Evolutionary conservation across 92 coral and sea anemone species (phyloP), one percentile per base, ranked within the genome.

Genomic region (Epizoanthus stellaris): DNA sequence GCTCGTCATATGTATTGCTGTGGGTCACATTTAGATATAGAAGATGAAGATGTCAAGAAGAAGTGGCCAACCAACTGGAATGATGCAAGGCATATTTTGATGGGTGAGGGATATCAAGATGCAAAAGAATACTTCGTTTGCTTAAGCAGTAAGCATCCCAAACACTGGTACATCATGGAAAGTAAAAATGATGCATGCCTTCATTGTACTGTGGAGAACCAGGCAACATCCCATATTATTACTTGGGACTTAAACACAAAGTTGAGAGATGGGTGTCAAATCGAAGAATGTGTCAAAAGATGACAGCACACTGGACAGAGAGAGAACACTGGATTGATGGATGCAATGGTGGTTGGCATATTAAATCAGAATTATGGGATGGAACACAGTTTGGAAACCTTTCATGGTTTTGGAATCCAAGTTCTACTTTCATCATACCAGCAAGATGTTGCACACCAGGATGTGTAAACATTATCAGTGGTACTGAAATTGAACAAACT

Each of bases 41-140:
- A 42, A 5, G 58, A 15, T 61, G 72, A 21, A 15, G 16, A 62
- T 12, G 36, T 25, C 34, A 39, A 63, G 7, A 71, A 80, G 62
- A 67, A 67, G 49, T 81, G 76, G 75, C 85, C 85, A 45, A 66
- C 52, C 2, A 30, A 54, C 70, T 81, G 85, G 85, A 81, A 81
- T 36, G 76, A 81, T 2, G 85, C 85, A 81, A 76, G 47, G 42
- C 14, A 11, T 34, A 49, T 67, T 0, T 67, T 81, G 6, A 74
- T 40, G 23, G 53, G 54, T 67, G 85, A 17, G 8, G 76, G 85
- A 0, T 81, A 81, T 76, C 6, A 76, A 7, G 76, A 81, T 81
- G 85, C 76, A 23, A 81, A 81, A 66, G 56, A 81, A 14, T 81
- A 81, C 20, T 34, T n/a, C n/a, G n/a, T n/a, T n/a, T n/a, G n/a